A percentile compares a stretch with the other conserved stretches of the same genome.
phyloP scores from a whole-genome alignment of 2,888 invertebrate species.

The Ochropacha duplaris region DNA sequence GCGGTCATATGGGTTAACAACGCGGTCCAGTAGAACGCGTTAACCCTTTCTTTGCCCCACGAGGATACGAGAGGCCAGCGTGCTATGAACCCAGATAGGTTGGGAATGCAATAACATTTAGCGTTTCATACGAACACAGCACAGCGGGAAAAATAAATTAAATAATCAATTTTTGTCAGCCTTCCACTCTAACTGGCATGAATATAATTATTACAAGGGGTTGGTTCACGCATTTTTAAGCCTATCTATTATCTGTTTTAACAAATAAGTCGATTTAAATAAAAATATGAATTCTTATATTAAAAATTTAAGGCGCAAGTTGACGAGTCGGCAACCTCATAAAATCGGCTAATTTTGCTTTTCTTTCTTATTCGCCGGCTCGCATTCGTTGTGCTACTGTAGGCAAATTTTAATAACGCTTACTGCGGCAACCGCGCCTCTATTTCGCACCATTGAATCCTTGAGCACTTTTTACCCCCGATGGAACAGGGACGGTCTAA shows the following conservation, averaged over 20 bases:
- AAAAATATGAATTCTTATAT: slow-evolving; percentile 29
- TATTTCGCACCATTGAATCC: slow-evolving; percentile 67
- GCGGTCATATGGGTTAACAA: slow-evolving; percentile 57
- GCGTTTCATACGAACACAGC: slow-evolving; percentile 15
- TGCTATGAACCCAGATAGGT: slow-evolving; percentile 28
- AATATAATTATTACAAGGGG: background rate
- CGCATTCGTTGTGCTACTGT: slow-evolving; percentile 58
- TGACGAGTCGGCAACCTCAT: slow-evolving; percentile 61
- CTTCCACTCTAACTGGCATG: background rate
- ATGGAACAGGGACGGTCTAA: slow-evolving; percentile 42
- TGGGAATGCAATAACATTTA: slow-evolving; percentile 29
- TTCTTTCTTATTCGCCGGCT: slow-evolving; percentile 59
- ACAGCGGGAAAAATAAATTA: background rate
- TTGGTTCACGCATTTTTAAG: background rate
- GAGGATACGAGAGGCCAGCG: slow-evolving; percentile 40
- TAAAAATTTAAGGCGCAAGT: slow-evolving; percentile 36
- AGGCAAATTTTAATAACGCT: slow-evolving; percentile 76
- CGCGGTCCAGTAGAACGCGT: slow-evolving; percentile 53
- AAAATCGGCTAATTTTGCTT: slow-evolving; percentile 65
- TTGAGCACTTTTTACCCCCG: slow-evolving; percentile 59
- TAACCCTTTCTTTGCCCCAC: slow-evolving; percentile 59
- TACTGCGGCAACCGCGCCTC: slow-evolving; percentile 55
- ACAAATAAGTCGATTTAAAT: slow-evolving; percentile 19
- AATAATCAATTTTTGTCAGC: background rate
- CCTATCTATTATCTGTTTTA: background rate